Evolutionary conservation across 2,113 vertebrate genomes (phyloP).

Genomic region (Rostratula benghalensis): DNA sequence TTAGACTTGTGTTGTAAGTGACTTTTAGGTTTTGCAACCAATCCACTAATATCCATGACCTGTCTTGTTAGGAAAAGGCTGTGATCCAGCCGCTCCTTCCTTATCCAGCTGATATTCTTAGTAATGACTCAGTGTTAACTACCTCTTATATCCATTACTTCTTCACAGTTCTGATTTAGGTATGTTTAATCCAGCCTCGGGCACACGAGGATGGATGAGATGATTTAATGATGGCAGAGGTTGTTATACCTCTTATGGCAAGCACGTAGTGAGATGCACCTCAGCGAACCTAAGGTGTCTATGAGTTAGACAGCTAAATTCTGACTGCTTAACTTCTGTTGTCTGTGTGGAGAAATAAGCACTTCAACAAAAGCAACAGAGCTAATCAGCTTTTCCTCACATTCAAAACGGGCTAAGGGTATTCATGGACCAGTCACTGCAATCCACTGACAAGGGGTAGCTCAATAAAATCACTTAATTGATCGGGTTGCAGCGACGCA

Average conservation of each 20-base stretch:
- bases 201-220: neutral
- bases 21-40: constrained; percentile 22
- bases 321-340: neutral
- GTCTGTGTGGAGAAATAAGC: neutral
- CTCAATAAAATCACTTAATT: neutral
- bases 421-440: neutral
- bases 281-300: neutral
- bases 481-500: neutral
- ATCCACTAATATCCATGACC: neutral
- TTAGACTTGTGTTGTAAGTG: neutral
- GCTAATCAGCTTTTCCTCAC: neutral
- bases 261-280: neutral
- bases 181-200: neutral
- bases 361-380: neutral
- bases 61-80: neutral
- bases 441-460: neutral
- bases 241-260: neutral
- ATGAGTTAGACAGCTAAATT: neutral
- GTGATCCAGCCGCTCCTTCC: neutral
- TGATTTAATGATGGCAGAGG: neutral
- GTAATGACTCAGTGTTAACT: neutral
- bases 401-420: neutral
- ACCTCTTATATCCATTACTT: neutral
- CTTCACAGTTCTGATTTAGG: neutral
- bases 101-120: neutral